Percentiles rank a stretch among this genome's conserved stretches.
These are phyloP conservation scores for Penaeus indicus DNA, from an alignment of 1,140 invertebrate genomes.

Conservation along the genomic window DNA sequence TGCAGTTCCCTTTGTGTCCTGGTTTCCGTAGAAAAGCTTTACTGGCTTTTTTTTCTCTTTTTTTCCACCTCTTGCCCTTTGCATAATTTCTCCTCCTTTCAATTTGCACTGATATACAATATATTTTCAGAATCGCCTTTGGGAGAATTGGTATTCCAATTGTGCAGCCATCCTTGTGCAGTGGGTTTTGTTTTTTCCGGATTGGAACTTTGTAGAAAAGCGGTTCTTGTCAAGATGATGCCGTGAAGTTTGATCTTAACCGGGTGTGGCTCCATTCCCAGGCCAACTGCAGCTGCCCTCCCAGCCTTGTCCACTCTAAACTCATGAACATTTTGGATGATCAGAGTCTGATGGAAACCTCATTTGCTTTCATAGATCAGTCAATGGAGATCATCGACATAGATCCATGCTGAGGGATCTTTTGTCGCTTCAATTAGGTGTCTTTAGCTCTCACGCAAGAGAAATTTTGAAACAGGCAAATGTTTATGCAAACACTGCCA, in stretches of 20 bases:
- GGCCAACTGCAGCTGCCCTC: conserved; percentile 39
- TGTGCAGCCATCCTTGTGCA: conserved; percentile 63
- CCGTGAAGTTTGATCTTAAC: conserved; percentile 36
- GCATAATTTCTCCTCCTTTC: too few relatives aligned
- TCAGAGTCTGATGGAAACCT: conserved; percentile 54
- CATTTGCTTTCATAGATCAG: conserved; percentile 41
- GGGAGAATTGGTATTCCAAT: conserved; percentile 60
- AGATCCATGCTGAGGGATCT: conserved; percentile 53
- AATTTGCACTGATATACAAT: too few relatives aligned
- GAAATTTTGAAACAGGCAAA: conserved; percentile 48
- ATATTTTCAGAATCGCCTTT: conserved; percentile 46
- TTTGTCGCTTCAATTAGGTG: conserved; percentile 55
- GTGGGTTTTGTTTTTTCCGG: too few relatives aligned
- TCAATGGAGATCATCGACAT: conserved; percentile 39
- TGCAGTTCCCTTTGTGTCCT: too few relatives aligned
- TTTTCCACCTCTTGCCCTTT: too few relatives aligned
- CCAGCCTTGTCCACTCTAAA: conserved; percentile 59
- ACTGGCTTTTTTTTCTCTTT: not conserved
- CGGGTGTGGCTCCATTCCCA: conserved; percentile 57
- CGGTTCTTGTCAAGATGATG: conserved; percentile 48
- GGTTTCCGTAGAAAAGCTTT: not conserved
- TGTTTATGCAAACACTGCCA: conserved; percentile 41
- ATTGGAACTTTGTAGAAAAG: conserved; percentile 55
- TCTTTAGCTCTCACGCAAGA: conserved; percentile 61
- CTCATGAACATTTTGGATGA: conserved; percentile 60